Evolutionary conservation across 2,888 invertebrate genomes (phyloP).

Genomic region (Therioaphis trifolii): DNA sequence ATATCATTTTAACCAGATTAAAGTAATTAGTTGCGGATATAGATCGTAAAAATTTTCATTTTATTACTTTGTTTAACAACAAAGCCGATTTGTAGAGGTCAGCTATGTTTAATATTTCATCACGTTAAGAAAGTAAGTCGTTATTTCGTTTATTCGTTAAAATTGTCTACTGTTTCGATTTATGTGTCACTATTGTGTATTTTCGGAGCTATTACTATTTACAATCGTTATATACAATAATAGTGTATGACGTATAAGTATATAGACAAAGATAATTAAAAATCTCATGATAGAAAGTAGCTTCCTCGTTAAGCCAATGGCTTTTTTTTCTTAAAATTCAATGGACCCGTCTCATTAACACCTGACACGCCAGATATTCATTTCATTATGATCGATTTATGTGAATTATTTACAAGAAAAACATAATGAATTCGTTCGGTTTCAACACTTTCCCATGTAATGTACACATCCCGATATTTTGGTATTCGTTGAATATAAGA

Average conservation of each 20-base stretch:
- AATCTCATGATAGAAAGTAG: slow-evolving; percentile 33
- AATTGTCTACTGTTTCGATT: not conserved
- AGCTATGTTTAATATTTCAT: not conserved
- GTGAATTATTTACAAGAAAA: slow-evolving; percentile 35
- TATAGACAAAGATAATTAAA: slow-evolving; percentile 7
- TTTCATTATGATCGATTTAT: slow-evolving; percentile 33
- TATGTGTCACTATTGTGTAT: not conserved
- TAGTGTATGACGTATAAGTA: not conserved
- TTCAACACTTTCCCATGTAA: not conserved
- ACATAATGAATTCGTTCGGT: not conserved
- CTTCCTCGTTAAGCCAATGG: slow-evolving; percentile 40
- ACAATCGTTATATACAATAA: not conserved
- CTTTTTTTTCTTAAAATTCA: slow-evolving; percentile 24
- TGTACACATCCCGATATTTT: not conserved
- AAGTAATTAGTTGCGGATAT: not conserved
- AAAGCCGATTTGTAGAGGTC: not conserved
- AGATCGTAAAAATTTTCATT: not conserved
- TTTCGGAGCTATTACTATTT: not conserved
- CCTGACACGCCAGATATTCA: slow-evolving; percentile 5
- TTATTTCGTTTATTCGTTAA: not conserved
- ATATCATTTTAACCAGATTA: not conserved
- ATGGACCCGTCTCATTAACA: slow-evolving; percentile 29
- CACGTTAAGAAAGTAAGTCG: slow-evolving; percentile 2
- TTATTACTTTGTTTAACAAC: not conserved
- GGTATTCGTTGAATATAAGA: not conserved